A percentile compares a stretch with the other conserved stretches of the same genome.
These are phyloP conservation scores for Drosophila micromelanica DNA, from an alignment of 1,140 invertebrate species.

Conservation along the genomic window DNA sequence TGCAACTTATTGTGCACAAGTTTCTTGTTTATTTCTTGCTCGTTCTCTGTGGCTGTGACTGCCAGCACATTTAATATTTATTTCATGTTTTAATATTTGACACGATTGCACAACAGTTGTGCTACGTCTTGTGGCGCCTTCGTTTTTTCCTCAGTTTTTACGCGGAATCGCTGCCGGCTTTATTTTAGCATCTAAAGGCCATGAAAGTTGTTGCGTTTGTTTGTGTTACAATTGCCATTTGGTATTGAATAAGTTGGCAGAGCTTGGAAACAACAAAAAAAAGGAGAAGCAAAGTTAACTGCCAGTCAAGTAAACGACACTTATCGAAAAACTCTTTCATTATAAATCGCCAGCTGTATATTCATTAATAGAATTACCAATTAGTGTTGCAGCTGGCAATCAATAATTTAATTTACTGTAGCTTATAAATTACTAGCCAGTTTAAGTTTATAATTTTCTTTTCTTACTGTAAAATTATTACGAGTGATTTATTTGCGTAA, in stretches of 20 bases:
- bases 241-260: slow-evolving; percentile 70
- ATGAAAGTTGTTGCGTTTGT: slow-evolving; percentile 55
- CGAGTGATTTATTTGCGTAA: neutral
- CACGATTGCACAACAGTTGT: slow-evolving; percentile 78
- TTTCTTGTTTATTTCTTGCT: slow-evolving; percentile 53
- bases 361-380: slow-evolving; percentile 16
- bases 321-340: slow-evolving; percentile 24
- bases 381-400: neutral
- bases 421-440: neutral
- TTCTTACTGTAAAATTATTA: neutral
- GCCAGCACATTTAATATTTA: slow-evolving; percentile 75
- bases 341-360: slow-evolving; percentile 1
- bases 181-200: slow-evolving; percentile 36
- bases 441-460: neutral
- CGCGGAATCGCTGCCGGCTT: slow-evolving; percentile 5
- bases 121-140: slow-evolving; percentile 27
- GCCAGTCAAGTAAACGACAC: slow-evolving; percentile 37
- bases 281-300: slow-evolving; percentile 8
- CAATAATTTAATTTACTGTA: neutral
- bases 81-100: slow-evolving; percentile 83
- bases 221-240: slow-evolving; percentile 40
- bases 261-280: neutral
- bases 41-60: slow-evolving; percentile 5
- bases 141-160: slow-evolving; percentile 16
- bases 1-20: slow-evolving; percentile 72